Evolutionary conservation across 2,888 invertebrate species (phyloP), one percentile per base, ranked within the genome.

Genomic region (Altica lythri): DNA sequence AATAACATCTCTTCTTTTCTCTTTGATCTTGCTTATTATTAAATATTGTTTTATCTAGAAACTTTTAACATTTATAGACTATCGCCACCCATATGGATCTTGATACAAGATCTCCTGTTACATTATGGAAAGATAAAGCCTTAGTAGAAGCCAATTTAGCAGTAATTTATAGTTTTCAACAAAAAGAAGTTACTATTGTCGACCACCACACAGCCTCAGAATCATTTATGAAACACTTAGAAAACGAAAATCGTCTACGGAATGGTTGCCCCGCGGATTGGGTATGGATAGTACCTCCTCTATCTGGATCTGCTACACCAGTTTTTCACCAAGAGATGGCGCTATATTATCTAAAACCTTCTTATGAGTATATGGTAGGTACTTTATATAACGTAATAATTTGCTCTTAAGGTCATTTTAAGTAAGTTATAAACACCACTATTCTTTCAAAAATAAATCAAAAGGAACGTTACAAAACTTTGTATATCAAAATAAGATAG

Each of bases 201-300:
- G 96, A 97, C 79, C 93, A 97, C 73, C 95, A 96, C 73, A 92
- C 95, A 1, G 95, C 95, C 10, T 89, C 94, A 0, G 95, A 96
- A 76, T 92, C 93, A 61, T 97, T 96, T 75, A 94, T 95, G 86
- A 94, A 94, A 72, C 94, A 95, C 78, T 81, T 92, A 66, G 93
- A 95, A 69, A 95, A 94, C 72, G 95, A 96, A 75, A 87, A 89
- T 63, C 82, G 90, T 66, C 77, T 93, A 43, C 81, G 95, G 77
- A 89, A 90, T 9, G 91, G 91, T 0, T 91, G 91, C 69, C 91
- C 91, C 0, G 88, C 89, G 0, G 92, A 92, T 76, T 92, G 92
- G 92, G 83, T 91, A 37, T 89, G 89, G 89, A 89, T 86, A 51
- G 85, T 86, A 2, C 86, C 86, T 0, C 90, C 90, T 1, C 80